Evolutionary conservation across 2,113 vertebrate genomes (phyloP).

Genomic region (Nanorana parkeri): DNA sequence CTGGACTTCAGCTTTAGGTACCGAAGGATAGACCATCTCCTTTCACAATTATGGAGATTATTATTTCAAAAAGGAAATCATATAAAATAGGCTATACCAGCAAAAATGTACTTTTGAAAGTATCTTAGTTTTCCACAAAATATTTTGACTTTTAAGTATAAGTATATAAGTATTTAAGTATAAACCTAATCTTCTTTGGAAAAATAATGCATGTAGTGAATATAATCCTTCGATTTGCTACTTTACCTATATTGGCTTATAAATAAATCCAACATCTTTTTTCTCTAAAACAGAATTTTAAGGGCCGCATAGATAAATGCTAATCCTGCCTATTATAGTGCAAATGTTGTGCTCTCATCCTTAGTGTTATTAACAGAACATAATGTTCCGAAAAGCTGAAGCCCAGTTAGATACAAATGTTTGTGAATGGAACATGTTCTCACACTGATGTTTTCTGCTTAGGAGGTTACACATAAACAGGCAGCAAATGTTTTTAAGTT

Average conservation of each 20-base stretch:
- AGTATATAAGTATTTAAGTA: too few relatives aligned
- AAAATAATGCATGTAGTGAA: too few relatives aligned
- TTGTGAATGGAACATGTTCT: constrained; percentile 10
- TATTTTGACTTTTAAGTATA: too few relatives aligned
- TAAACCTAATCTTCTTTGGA: too few relatives aligned
- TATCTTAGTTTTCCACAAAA: too few relatives aligned
- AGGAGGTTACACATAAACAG: not conserved
- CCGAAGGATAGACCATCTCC: too few relatives aligned
- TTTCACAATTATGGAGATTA: too few relatives aligned
- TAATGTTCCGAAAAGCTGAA: constrained; percentile 17
- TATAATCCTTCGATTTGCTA: not conserved
- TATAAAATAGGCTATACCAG: too few relatives aligned
- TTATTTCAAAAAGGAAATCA: too few relatives aligned
- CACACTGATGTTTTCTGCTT: constrained; percentile 2
- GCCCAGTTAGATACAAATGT: not conserved
- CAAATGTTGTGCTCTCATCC: constrained; percentile 7
- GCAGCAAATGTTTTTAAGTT: not conserved
- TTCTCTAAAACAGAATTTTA: not conserved
- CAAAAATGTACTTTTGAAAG: too few relatives aligned
- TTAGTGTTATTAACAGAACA: constrained; percentile 11
- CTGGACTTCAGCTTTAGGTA: too few relatives aligned
- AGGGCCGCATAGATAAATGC: not conserved
- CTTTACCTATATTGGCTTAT: not conserved
- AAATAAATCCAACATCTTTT: not conserved
- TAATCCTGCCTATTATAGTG: not conserved